phyloP scores from a whole-genome alignment of 2,888 invertebrate genomes.

The Gryllus longicercus region DNA sequence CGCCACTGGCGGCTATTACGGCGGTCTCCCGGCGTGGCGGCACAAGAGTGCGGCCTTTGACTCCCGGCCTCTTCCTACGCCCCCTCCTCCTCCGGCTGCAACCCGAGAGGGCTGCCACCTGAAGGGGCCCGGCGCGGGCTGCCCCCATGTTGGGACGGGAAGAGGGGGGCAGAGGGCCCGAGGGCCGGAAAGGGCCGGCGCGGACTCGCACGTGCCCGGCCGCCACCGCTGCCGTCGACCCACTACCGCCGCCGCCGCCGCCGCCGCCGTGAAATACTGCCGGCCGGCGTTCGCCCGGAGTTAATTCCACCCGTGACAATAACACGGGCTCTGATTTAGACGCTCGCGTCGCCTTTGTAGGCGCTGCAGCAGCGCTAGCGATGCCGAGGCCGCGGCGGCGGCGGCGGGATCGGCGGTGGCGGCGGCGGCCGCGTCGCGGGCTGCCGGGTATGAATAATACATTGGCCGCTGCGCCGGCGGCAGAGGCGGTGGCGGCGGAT shows the following conservation, averaged over 20 bases:
- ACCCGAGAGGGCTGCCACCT: background rate
- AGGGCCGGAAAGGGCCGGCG: background rate
- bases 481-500: background rate
- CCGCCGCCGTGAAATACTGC: background rate
- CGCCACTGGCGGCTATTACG: no score
- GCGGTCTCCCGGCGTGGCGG: no score
- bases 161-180: background rate
- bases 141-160: no score
- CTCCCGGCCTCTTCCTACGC: no score
- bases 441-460: constrained; percentile 17
- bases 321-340: constrained; percentile 17
- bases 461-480: background rate
- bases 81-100: background rate
- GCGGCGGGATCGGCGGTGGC: background rate
- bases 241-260: background rate
- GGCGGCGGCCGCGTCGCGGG: background rate
- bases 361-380: background rate
- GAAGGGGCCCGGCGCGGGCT: background rate
- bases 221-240: background rate
- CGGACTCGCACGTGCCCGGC: background rate
- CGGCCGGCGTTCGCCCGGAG: constrained; percentile 1
- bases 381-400: background rate
- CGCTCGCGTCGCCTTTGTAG: constrained; percentile 17
- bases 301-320: background rate
- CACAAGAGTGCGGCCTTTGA: no score